Percentiles rank a stretch among this genome's conserved stretches.
These are phyloP conservation scores for Rhyacophila brunnea DNA, from an alignment of 1,140 invertebrate genomes.

Conservation along the genomic window DNA sequence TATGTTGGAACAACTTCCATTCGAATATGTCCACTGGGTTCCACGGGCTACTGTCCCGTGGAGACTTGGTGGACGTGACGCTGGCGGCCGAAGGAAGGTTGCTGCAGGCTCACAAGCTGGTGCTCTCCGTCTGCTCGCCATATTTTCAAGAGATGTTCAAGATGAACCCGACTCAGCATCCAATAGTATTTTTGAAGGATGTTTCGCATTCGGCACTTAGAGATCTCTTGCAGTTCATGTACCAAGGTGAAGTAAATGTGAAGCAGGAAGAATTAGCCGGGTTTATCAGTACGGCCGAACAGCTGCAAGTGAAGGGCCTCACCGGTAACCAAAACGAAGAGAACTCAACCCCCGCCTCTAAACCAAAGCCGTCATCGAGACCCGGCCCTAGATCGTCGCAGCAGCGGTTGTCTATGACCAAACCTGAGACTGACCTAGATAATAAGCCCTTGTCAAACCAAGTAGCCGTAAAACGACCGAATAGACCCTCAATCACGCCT, in stretches of 20 bases:
- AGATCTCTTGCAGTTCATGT: constrained; percentile 83
- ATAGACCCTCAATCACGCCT: constrained; percentile 57
- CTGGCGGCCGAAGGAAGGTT: constrained; percentile 77
- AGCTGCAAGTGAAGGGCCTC: constrained; percentile 81
- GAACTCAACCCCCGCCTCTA: constrained; percentile 54
- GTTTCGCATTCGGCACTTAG: constrained; percentile 72
- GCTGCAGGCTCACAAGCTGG: constrained; percentile 77
- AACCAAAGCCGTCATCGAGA: constrained; percentile 51
- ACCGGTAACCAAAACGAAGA: constrained; percentile 61
- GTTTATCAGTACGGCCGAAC: constrained; percentile 82
- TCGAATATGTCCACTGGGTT: constrained; percentile 71
- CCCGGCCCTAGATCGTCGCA: constrained; percentile 57
- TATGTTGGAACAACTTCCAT: constrained; percentile 78
- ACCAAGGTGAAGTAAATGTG: constrained; percentile 83
- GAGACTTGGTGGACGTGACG: constrained; percentile 79
- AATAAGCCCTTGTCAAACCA: constrained; percentile 55
- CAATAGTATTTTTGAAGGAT: constrained; percentile 79
- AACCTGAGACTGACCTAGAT: constrained; percentile 58
- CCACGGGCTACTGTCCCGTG: constrained; percentile 70
- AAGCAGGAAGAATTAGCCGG: constrained; percentile 78
- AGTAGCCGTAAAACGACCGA: constrained; percentile 57
- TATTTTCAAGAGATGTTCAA: constrained; percentile 82
- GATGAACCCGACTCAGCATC: constrained; percentile 61
- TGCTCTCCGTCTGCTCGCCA: constrained; percentile 81
- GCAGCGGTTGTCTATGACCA: constrained; percentile 56